Base-by-base conservation (phyloP, 2,113 vertebrate genomes). In the Saimiri boliviensis region DNA sequence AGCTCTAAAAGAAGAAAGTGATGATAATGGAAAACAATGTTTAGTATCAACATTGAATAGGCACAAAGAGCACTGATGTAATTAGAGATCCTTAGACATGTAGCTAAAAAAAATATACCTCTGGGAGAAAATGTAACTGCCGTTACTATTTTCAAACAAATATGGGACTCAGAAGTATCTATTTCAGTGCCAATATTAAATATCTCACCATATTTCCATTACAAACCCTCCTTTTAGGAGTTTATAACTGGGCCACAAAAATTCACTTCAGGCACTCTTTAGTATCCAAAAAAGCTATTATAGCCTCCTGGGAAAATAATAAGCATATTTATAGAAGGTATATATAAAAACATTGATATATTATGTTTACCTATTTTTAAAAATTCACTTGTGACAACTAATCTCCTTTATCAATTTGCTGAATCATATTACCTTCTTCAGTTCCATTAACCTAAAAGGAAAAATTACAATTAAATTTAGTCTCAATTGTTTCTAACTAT, bases 141-240 rank as follows among this genome's bases (percentile, higher is more conserved):
- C 91, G 82, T 91, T 97, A 91, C 96, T 96, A 97, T 97, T 97
- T 97, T 95, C 90, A 97, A 97, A 95, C 77, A 95, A 97, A 96
- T 47, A 86, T 30, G n/a, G 63, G 35, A 79, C 81, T 97, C 82
- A 88, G n/a, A 94, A 96, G 37, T 76, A 94, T 82, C 40, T 96
- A 93, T 96, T 95, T 96, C 88, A 83, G 81, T 94, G 52, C 81
- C 91, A 90, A 90, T 96, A 97, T 94, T 97, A 95, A 96, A 94
- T 79, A 20, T 80, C 97, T 96, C 58, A 96, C 79, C 66, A 88
- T 96, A 81, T 95, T 95, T 95, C 98, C 71, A 98, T 95, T 96
- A 97, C 83, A 96, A 97, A 96, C 56, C 35, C 13, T 86, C 95
- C 85, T 93, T 90, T 96, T 84, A 97, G 90, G 82, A 73, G 68